A percentile compares a stretch with the other conserved stretches of the same genome.
Evolutionary conservation across 2,888 invertebrate species (phyloP).

Genomic region (Nephrotoma guestfalica): DNA sequence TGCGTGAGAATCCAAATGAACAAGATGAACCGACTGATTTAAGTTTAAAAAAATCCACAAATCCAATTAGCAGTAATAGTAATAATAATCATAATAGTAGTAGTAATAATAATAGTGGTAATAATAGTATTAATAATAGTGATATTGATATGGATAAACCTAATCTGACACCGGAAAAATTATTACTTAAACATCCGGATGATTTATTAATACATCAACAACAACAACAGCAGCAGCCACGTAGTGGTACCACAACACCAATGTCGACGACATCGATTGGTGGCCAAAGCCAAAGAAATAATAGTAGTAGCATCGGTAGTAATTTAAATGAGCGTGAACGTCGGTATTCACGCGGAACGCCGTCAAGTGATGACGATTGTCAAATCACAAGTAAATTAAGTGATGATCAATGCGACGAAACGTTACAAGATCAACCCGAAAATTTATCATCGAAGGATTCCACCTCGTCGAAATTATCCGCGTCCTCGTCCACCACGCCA

Average conservation of each 20-base stretch:
- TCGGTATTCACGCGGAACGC: not conserved
- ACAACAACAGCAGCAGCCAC: slow-evolving; percentile 16
- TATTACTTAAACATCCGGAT: slow-evolving; percentile 14
- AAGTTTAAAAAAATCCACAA: slow-evolving; percentile 15
- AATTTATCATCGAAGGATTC: slow-evolving; percentile 10
- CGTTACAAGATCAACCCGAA: slow-evolving; percentile 23
- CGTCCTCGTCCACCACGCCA: slow-evolving; percentile 29
- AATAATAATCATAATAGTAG: not conserved
- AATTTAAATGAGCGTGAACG: not conserved
- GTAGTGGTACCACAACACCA: slow-evolving; percentile 19
- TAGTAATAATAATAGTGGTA: not conserved
- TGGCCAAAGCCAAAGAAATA: slow-evolving; percentile 1
- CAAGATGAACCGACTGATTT: slow-evolving; percentile 28
- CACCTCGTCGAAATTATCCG: slow-evolving; percentile 28
- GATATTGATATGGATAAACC: not conserved
- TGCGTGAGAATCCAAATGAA: not conserved
- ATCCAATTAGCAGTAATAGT: not conserved
- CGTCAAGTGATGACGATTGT: slow-evolving; percentile 8
- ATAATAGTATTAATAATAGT: slow-evolving; percentile 1
- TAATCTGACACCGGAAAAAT: not conserved
- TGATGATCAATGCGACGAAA: not conserved
- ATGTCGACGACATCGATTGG: not conserved
- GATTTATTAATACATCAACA: not conserved
- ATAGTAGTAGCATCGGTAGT: not conserved
- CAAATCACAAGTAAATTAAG: slow-evolving; percentile 9